Evolutionary conservation across 30 jellyfish, hydroid and myxozoan genomes (phyloP).

Genomic region (Rhopilema esculentum): DNA sequence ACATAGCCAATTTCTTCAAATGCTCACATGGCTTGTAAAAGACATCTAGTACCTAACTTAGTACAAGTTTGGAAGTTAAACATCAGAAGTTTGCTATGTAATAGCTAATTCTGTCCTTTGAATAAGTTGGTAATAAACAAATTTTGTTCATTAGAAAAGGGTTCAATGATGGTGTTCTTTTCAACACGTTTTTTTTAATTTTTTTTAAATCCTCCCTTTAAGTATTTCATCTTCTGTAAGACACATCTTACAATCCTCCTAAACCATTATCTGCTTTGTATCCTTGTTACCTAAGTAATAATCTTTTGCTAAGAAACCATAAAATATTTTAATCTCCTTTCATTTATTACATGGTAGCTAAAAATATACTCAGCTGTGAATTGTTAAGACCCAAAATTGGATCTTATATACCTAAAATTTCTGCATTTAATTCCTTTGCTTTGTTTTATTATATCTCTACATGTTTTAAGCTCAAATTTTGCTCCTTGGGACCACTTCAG

Average conservation of each 20-base stretch:
- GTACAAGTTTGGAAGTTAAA: no score
- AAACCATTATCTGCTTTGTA: not conserved
- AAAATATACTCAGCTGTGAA: not conserved
- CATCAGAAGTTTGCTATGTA: no score
- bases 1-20: no score
- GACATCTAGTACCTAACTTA: no score
- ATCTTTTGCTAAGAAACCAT: not conserved
- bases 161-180: not conserved
- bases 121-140: not conserved
- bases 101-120: no score
- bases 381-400: not conserved
- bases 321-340: not conserved
- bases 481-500: not conserved
- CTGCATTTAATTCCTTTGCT: not conserved
- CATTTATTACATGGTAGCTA: not conserved
- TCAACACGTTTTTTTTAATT: not conserved
- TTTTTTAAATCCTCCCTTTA: not conserved
- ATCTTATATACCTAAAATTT: not conserved
- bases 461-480: not conserved
- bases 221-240: not conserved
- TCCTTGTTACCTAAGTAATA: not conserved
- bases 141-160: not conserved
- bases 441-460: not conserved
- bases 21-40: no score
- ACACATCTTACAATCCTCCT: not conserved